Evolutionary conservation across 2,797 vertebrate species (phyloP), one percentile per base, ranked within the genome.

Genomic region (Spinus olivaceus): DNA sequence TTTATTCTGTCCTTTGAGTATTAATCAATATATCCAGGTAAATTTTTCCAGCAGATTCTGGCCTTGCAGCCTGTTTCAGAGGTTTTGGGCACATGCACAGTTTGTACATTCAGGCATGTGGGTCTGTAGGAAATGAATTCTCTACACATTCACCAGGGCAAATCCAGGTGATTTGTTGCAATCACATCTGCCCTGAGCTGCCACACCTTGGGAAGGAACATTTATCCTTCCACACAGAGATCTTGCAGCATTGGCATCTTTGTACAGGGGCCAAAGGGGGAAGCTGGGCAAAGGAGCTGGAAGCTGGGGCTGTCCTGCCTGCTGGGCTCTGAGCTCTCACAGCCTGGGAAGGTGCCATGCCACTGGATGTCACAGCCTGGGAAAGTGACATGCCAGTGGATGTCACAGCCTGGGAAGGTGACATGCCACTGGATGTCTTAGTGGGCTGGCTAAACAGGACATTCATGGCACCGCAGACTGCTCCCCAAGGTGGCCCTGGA

Each of bases 231-330:
- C 23, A 15, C 24, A n/a, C 1, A 3, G 64, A 61, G 54, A 42
- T 1, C 0, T 4, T n/a, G 10, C 84, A 49, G 51, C 1, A 0
- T 1, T 44, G 63, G 30, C 46, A 47, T 41, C 70, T 72, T 72
- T 37, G 33, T 32, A 8, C 70, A 33, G 57, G 35, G 30, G 20
- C 32, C 1, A 2, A 65, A 71, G 44, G 25, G 63, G 25, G 64
- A 39, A 65, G 51, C 30, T 67, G 57, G 41, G 32, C 49, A 71
- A 74, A 74, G 53, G 33, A 50, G 46, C 37, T 67, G 71, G 54
- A 23, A 76, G 27, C 59, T 70, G 37, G 28, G 51, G 22, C 66
- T 93, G 59, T 56, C 42, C 44, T 30, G 17, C 4, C 27, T 83
- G 44, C 86, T 35, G 42, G 21, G 30, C 20, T 47, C 41, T 9